Conservation (phyloP, 2,888 invertebrate species). For the Chalcis sispes region DNA sequence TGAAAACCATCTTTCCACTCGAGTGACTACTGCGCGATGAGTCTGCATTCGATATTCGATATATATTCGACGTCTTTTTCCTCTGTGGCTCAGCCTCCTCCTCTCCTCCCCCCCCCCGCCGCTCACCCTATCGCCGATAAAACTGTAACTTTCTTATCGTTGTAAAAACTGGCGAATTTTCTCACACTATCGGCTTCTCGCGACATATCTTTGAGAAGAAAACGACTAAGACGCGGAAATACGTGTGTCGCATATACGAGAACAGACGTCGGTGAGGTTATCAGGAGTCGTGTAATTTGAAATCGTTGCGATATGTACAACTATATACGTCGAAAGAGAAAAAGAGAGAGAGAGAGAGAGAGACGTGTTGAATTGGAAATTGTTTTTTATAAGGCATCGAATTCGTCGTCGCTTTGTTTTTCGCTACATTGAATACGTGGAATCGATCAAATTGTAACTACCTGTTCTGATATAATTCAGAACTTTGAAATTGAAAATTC, state of each 20-base stretch:
- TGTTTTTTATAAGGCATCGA: background rate
- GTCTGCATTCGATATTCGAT: constrained; percentile 38
- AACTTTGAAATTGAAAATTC: constrained; percentile 1
- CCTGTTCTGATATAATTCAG: background rate
- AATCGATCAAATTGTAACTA: background rate
- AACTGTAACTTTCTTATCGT: constrained; percentile 4
- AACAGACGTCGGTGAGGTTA: background rate
- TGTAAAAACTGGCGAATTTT: constrained; percentile 35
- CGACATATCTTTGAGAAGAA: background rate
- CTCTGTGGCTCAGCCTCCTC: background rate
- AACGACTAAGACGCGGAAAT: constrained; percentile 16
- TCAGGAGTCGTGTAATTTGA: constrained; percentile 33
- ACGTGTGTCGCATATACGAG: constrained; percentile 12
- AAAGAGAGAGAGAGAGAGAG: background rate
- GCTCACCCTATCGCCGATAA: background rate
- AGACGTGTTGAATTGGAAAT: constrained; percentile 1
- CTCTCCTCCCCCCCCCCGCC: background rate
- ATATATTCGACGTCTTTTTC: too few relatives aligned
- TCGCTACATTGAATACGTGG: background rate
- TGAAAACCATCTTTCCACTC: constrained; percentile 33
- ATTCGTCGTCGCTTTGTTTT: constrained; percentile 7
- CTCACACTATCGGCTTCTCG: constrained; percentile 12
- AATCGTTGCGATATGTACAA: constrained; percentile 17
- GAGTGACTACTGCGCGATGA: constrained; percentile 17
- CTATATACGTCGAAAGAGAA: too few relatives aligned